Conservation (phyloP, 2,113 vertebrate genomes). For the Rhinichthys klamathensis region DNA sequence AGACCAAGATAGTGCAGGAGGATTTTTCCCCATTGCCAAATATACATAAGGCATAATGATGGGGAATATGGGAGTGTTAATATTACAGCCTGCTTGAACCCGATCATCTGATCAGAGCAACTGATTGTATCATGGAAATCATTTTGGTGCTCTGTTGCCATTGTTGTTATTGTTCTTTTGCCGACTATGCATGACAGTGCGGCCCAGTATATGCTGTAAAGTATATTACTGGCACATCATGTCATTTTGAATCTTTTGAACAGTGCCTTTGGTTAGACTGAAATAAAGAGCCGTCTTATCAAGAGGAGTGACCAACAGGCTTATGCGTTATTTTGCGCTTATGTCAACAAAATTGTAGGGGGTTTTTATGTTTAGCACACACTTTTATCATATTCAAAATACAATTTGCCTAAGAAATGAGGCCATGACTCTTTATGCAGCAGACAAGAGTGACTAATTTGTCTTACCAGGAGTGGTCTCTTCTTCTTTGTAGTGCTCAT, state of each 20-base stretch:
- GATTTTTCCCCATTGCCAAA: not conserved
- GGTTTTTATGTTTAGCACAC: too few species aligned
- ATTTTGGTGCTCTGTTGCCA: not conserved
- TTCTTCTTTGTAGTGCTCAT: conserved; percentile 84
- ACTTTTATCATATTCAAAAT: not conserved
- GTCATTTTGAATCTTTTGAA: not conserved
- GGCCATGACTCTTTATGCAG: not conserved
- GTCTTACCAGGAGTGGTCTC: conserved; percentile 74
- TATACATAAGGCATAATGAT: not conserved
- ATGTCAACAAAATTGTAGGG: too few species aligned
- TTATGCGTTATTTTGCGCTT: too few species aligned
- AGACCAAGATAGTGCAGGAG: too few species aligned
- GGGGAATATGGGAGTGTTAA: not conserved
- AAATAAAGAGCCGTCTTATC: not conserved
- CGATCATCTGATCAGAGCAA: not conserved
- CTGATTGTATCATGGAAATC: not conserved
- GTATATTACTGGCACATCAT: not conserved
- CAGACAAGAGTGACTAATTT: conserved; percentile 18
- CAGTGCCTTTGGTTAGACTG: not conserved
- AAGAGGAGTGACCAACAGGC: not conserved
- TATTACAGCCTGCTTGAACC: not conserved
- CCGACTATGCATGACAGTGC: not conserved
- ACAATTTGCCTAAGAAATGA: not conserved
- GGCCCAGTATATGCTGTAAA: not conserved
- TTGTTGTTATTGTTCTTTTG: not conserved